Percentiles rank a stretch among this genome's conserved stretches.
These are phyloP conservation scores for Oryzias dopingdopingensis DNA, from an alignment of 2,797 vertebrate genomes.

Conservation along the genomic window DNA sequence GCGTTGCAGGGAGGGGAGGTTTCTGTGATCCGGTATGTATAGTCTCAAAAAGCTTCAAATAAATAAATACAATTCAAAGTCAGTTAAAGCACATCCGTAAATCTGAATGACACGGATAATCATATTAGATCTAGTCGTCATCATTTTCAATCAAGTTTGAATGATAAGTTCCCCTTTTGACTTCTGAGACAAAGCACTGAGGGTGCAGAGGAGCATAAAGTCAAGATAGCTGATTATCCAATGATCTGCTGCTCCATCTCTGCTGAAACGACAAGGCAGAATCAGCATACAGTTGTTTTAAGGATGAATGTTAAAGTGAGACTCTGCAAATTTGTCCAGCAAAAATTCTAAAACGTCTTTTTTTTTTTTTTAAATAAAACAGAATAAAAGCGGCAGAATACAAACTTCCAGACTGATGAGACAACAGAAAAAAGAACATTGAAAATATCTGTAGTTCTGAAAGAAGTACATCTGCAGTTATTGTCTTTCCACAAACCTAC, in stretches of 20 bases:
- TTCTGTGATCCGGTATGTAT: constrained; percentile 29
- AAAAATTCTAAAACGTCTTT: constrained; percentile 1
- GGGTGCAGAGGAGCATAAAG: constrained; percentile 20
- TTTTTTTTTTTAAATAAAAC: background rate
- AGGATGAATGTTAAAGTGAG: constrained; percentile 11
- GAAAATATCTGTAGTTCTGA: constrained; percentile 12
- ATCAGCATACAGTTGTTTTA: constrained; percentile 13
- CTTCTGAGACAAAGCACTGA: constrained; percentile 5
- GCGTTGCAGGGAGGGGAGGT: constrained; percentile 52
- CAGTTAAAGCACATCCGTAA: constrained; percentile 3
- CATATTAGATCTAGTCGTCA: constrained; percentile 8
- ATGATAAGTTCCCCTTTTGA: constrained; percentile 14
- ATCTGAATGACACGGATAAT: constrained; percentile 20
- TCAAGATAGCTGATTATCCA: constrained; percentile 23
- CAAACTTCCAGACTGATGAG: constrained; percentile 1
- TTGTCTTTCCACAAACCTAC: constrained; percentile 20
- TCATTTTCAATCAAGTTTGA: constrained; percentile 5
- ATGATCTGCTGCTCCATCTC: constrained; percentile 49
- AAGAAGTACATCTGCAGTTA: constrained; percentile 18
- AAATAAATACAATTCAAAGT: background rate
- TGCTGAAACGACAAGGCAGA: constrained; percentile 16
- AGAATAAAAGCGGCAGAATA: background rate
- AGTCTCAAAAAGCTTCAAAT: constrained; percentile 28
- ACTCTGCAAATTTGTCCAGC: constrained; percentile 28
- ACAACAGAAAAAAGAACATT: constrained; percentile 15